Evolutionary conservation across 2,113 vertebrate genomes (phyloP).

Genomic region (Lathamus discolor): DNA sequence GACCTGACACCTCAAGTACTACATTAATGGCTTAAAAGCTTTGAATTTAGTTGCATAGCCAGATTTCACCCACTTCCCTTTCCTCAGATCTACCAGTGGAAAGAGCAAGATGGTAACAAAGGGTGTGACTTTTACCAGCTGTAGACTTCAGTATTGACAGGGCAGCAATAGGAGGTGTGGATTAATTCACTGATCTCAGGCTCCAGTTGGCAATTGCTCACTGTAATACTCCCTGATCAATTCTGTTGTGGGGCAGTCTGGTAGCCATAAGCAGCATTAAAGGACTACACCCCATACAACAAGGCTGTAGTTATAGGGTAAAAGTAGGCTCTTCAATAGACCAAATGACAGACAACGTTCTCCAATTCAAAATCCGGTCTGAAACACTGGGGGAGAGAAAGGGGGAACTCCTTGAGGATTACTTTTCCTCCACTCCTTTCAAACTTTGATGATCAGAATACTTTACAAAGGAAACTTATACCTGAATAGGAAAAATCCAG

Average conservation of each 20-base stretch:
- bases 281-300: neutral
- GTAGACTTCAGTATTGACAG: neutral
- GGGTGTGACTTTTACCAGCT: neutral
- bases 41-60: neutral
- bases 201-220: neutral
- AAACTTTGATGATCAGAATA: neutral
- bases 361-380: neutral
- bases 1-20: neutral
- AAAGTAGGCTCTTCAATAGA: neutral
- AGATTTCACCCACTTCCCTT: neutral
- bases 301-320: neutral
- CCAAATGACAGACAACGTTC: neutral
- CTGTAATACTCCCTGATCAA: neutral
- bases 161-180: neutral
- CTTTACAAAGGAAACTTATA: neutral
- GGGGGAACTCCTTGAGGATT: neutral
- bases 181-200: neutral
- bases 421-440: neutral
- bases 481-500: neutral
- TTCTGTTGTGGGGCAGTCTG: neutral
- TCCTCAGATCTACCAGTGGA: neutral
- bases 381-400: neutral
- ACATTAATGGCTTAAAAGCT: neutral
- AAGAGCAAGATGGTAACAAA: neutral
- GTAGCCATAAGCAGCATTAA: neutral